Evolutionary conservation across 2,888 invertebrate species (phyloP), one percentile per base, ranked within the genome.

Genomic region (Synanthedon myopaeformis): DNA sequence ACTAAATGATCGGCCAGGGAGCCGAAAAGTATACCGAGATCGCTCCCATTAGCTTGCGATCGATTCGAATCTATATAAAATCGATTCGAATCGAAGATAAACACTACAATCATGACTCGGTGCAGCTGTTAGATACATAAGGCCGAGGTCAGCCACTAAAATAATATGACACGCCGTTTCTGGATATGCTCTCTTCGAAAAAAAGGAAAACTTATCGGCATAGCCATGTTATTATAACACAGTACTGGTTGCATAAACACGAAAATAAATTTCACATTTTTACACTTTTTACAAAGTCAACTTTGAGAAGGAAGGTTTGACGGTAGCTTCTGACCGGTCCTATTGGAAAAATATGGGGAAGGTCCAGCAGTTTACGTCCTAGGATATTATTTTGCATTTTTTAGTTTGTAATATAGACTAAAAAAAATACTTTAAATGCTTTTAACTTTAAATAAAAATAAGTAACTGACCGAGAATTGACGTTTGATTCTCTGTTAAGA

Each of bases 131-230:
- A 81, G 81, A 74, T 75, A 74, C 72, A 68, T 78, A 76, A 35
- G 10, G 35, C 70, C 79, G 76, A 75, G 80, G 81, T 82, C 82
- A 83, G 79, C 84, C 86, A 82, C 86, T 87, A 83, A 86, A 85
- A 85, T 85, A 85, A 85, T 86, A 86, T 86, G 87, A 86, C 86
- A 85, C 79, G 86, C 85, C 84, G 66, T 86, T 87, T 84, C 74
- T 78, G 79, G 69, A 74, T 78, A 74, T 75, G 74, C 72, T 68
- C 72, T 68, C 19, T 70, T 71, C 76, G 74, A 51, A 78, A 80
- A n/a, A 79, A 82, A 78, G 73, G 71, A 80, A 72, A 74, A 77
- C 76, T 51, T 76, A 74, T 74, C 68, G 66, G 72, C 75, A 73
- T 73, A 72, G 71, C 75, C 73, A 61, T 63, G 69, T 75, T 76